Evolutionary conservation across 92 coral and sea anemone genomes (phyloP).

Genomic region (Phenganax stokvisi): DNA sequence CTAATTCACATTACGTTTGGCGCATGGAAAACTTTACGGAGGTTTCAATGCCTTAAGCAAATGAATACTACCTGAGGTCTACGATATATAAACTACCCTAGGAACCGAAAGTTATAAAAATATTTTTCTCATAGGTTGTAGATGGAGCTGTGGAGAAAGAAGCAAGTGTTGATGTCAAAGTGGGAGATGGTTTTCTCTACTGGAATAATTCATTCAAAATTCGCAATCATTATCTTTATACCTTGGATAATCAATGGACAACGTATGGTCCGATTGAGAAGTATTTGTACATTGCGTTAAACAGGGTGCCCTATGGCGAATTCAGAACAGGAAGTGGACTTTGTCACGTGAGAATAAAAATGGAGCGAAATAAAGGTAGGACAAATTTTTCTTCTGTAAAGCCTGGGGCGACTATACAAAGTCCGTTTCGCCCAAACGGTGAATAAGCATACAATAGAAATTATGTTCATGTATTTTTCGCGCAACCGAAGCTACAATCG

Average conservation of each 20-base stretch:
- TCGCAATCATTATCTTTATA: slow-evolving; percentile 54
- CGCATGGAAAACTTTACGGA: too few relatives aligned
- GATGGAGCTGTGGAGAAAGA: slow-evolving; percentile 62
- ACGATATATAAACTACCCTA: too few relatives aligned
- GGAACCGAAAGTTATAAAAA: too few relatives aligned
- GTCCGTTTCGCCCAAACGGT: too few relatives aligned
- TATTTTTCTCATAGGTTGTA: background rate
- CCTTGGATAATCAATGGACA: slow-evolving; percentile 65
- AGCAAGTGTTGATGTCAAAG: slow-evolving; percentile 62
- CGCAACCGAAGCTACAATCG: too few relatives aligned
- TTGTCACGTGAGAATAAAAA: slow-evolving; percentile 65
- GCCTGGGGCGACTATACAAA: too few relatives aligned
- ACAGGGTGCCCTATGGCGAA: slow-evolving; percentile 69
- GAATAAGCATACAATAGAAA: too few relatives aligned
- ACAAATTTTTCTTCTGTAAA: background rate
- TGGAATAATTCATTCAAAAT: slow-evolving; percentile 55
- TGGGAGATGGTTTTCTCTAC: slow-evolving; percentile 57
- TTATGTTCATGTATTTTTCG: too few relatives aligned
- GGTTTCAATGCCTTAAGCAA: too few relatives aligned
- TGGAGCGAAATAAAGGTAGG: slow-evolving; percentile 57
- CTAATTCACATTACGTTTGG: too few relatives aligned
- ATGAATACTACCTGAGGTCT: too few relatives aligned
- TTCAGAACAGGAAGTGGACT: slow-evolving; percentile 80
- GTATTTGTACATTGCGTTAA: slow-evolving; percentile 67
- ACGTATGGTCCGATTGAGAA: slow-evolving; percentile 71